Evolutionary conservation across 2,797 vertebrate species (phyloP).

Genomic region (Anguilla obscura): DNA sequence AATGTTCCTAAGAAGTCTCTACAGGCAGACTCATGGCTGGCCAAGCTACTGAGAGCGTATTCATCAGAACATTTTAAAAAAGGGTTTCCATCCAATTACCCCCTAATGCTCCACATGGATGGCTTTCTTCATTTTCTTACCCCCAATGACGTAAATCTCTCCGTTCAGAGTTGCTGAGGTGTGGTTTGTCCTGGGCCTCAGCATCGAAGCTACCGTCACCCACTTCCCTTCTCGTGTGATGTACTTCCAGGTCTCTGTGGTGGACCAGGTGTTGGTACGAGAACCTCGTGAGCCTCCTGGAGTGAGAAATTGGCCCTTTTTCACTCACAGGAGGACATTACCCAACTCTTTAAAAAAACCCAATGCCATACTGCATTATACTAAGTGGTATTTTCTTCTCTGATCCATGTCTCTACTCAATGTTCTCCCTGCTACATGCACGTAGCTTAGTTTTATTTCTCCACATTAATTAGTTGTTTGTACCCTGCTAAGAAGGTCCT

Average conservation of each 20-base stretch:
- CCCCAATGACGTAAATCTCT: conserved; percentile 93
- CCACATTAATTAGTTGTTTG: not conserved
- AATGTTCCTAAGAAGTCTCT: conserved; percentile 27
- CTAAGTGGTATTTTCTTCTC: not conserved
- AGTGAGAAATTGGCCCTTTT: conserved; percentile 31
- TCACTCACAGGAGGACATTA: conserved; percentile 25
- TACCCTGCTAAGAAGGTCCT: not conserved
- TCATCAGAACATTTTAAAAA: conserved; percentile 25
- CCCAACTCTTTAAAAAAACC: conserved; percentile 18
- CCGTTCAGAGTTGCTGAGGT: conserved; percentile 85
- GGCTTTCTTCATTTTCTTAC: conserved; percentile 68
- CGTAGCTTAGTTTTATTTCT: not conserved
- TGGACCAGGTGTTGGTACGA: conserved; percentile 91
- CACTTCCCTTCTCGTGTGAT: conserved; percentile 81
- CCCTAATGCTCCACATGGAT: conserved; percentile 40
- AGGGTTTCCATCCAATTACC: conserved; percentile 45
- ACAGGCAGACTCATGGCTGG: not conserved
- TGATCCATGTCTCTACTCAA: not conserved
- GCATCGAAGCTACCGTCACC: conserved; percentile 88
- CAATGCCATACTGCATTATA: not conserved
- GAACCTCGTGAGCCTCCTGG: conserved; percentile 91
- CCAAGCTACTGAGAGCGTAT: conserved; percentile 20
- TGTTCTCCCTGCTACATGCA: not conserved
- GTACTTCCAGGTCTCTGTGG: conserved; percentile 93
- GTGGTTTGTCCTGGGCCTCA: conserved; percentile 91